Conservation (phyloP, 2,888 invertebrate species). For the Hoplodrina blanda region DNA sequence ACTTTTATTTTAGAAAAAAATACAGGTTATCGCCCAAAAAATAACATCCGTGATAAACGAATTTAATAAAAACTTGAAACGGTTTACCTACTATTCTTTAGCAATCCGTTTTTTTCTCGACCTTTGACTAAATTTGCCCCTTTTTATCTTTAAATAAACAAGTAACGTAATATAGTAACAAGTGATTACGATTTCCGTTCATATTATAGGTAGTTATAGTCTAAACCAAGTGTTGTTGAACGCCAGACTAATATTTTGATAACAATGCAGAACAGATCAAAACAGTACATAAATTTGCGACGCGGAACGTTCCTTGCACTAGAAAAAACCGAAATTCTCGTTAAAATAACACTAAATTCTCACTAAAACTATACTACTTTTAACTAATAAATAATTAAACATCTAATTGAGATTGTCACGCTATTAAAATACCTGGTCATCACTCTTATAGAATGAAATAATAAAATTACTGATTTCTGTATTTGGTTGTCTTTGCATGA, state of each 20-base stretch:
- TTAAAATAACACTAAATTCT: background rate
- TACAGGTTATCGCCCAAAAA: too few species aligned
- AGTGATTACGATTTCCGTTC: conserved; percentile 6
- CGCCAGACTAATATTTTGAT: conserved; percentile 48
- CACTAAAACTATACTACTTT: background rate
- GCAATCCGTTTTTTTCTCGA: background rate
- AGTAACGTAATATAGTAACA: background rate
- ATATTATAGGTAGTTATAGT: conserved; percentile 1
- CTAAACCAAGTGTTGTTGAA: conserved; percentile 4
- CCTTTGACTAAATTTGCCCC: conserved; percentile 6
- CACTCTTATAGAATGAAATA: conserved; percentile 3
- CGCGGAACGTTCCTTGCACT: too few species aligned
- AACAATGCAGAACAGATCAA: conserved; percentile 13
- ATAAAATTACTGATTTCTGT: conserved; percentile 30
- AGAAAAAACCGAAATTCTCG: too few species aligned
- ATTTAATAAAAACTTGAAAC: too few species aligned
- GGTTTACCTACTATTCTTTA: too few species aligned
- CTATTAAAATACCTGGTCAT: background rate
- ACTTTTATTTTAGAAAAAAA: too few species aligned
- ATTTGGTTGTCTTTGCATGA: conserved; percentile 40
- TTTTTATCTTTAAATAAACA: conserved; percentile 28
- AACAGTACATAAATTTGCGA: conserved; percentile 30
- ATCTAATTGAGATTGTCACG: conserved; percentile 11
- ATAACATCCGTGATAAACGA: too few species aligned
- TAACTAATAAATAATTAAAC: conserved; percentile 16